phyloP scores from a whole-genome alignment of 2,888 invertebrate genomes.

The Tetramorium bicarinatum region DNA sequence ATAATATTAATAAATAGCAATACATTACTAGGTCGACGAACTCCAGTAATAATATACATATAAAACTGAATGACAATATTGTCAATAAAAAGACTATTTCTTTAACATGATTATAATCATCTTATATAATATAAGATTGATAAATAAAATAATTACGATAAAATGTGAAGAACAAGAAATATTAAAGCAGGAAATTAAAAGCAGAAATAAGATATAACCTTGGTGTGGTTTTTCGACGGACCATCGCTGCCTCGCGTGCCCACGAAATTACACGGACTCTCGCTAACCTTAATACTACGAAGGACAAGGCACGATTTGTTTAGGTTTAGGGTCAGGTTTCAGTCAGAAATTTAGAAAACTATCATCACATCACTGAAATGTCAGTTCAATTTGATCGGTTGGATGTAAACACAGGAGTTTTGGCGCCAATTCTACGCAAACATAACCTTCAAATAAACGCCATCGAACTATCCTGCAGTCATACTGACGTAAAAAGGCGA shows the following conservation, averaged over 20 bases:
- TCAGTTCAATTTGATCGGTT: neutral
- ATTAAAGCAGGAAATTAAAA: neutral
- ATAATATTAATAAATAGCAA: neutral
- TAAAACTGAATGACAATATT: neutral
- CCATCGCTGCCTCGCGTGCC: slow-evolving; percentile 65
- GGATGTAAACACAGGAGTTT: neutral
- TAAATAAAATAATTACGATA: neutral
- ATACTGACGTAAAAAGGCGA: too few relatives aligned
- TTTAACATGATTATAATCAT: neutral
- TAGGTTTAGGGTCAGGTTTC: neutral
- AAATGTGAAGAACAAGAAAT: neutral
- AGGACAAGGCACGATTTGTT: neutral
- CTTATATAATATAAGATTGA: neutral
- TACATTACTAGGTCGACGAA: neutral
- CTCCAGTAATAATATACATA: neutral
- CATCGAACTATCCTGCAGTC: neutral
- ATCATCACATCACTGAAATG: neutral
- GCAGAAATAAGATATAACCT: slow-evolving; percentile 65
- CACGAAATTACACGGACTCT: neutral
- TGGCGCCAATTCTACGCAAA: slow-evolving; percentile 10
- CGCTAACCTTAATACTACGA: neutral
- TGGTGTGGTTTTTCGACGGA: slow-evolving; percentile 72
- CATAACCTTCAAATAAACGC: neutral
- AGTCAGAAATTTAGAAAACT: neutral
- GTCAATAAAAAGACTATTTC: neutral